Base-by-base conservation (phyloP, 2,888 invertebrate genomes). In the Drosophila antonietae region DNA sequence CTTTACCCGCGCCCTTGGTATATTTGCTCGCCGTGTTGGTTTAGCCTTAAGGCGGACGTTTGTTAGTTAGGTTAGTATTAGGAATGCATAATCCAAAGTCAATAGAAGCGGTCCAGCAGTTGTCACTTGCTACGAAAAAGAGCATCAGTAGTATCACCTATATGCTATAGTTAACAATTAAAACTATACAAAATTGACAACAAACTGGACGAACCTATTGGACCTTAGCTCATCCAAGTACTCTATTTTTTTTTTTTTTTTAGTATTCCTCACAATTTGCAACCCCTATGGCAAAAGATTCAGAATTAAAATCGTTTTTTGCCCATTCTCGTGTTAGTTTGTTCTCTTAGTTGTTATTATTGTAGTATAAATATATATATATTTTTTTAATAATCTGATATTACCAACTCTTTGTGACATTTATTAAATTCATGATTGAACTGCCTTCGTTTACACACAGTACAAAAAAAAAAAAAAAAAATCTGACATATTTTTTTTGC, bases 11-110 rank as follows among this genome's bases (percentile, higher is more conserved):
- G 65, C 69, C 51, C 74, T 63, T 63, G 82, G 81, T 83, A 55
- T 28, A 28, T 28, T 85, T 83, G 81, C n/a, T 86, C 75, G 83
- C n/a, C n/a, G 88, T 80, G 78, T 84, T 84, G 78, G 87, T 69
- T 75, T 67, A 75, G 51, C 71, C 71, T 55, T 47, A 80, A 57
- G 75, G 65, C 70, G 53, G 56, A n/a, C 62, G 71, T 73, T n/a
- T n/a, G n/a, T n/a, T n/a, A n/a, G n/a, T n/a, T n/a, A n/a, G n/a
- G n/a, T 52, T 72, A 82, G 88, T 80, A 43, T 75, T 31, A n/a
- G n/a, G 68, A 69, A 61, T 65, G 58, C 73, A 53, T 75, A 69
- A 67, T 35, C 68, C 69, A 47, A 47, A 43, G 44, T 67, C 60
- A 43, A 52, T 56, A 59, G 58, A 53, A 31, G 61, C 62, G 39